These are phyloP conservation scores for Notarius quadriscutis DNA, from an alignment of 2,113 vertebrate genomes.

Conservation along the genomic window DNA sequence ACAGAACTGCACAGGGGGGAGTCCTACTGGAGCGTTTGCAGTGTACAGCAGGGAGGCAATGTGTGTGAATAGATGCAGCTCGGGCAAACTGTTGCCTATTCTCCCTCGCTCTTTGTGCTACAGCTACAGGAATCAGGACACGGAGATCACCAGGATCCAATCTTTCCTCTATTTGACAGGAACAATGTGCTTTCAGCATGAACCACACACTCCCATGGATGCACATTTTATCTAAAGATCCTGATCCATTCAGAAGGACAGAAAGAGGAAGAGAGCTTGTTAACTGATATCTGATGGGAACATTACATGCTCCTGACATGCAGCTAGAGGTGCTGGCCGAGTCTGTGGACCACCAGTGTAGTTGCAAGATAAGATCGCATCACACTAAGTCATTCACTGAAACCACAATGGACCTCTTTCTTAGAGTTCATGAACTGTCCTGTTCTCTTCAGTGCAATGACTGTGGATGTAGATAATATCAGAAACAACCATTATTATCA, in stretches of 20 bases:
- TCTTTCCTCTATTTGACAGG: conserved; percentile 28
- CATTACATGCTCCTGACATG: conserved; percentile 43
- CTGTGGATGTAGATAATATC: conserved; percentile 47
- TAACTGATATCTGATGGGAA: conserved; percentile 42
- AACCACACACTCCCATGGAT: conserved; percentile 17
- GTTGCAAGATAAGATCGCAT: conserved; percentile 44
- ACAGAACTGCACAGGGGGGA: conserved; percentile 34
- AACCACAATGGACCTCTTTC: conserved; percentile 41
- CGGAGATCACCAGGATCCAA: conserved; percentile 22
- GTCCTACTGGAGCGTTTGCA: conserved; percentile 36
- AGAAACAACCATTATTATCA: conserved; percentile 46
- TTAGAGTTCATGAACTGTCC: conserved; percentile 39
- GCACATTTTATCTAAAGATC: conserved; percentile 23
- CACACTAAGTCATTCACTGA: conserved; percentile 42
- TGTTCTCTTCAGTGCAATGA: conserved; percentile 9
- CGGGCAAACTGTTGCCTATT: conserved; percentile 24
- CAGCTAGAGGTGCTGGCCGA: conserved; percentile 30
- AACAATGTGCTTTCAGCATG: conserved; percentile 24
- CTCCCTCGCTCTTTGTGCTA: conserved; percentile 40
- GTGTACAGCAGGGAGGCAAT: conserved; percentile 32
- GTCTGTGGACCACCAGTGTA: conserved; percentile 3
- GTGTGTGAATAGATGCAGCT: conserved; percentile 31
- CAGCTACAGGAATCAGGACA: conserved; percentile 33
- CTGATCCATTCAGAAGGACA: conserved; percentile 23
- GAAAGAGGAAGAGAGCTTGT: conserved; percentile 27